Conservation (phyloP, 92 coral and sea anemone genomes). For the Parazoanthus darwini region DNA sequence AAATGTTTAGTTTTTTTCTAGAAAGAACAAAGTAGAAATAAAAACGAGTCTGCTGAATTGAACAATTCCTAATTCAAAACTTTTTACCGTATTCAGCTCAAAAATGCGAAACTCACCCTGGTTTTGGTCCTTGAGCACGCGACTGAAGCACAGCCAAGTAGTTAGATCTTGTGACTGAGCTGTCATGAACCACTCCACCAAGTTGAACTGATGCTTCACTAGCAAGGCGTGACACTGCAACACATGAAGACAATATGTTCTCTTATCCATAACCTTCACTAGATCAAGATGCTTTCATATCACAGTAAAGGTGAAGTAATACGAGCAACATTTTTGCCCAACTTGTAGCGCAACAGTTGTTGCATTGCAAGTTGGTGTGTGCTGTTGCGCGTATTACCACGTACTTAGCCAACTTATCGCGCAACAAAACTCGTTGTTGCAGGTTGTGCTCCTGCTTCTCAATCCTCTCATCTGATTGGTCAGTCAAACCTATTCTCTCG, state of each 20-base stretch:
- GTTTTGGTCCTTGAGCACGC: slow-evolving; percentile 61
- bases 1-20: not conserved
- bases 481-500: too few species aligned
- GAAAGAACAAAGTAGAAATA: not conserved
- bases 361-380: too few species aligned
- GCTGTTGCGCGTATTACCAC: too few species aligned
- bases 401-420: too few species aligned
- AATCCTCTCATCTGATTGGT: too few species aligned
- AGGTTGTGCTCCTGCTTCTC: too few species aligned
- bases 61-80: not conserved
- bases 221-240: slow-evolving; percentile 81
- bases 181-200: slow-evolving; percentile 89
- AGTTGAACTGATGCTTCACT: slow-evolving; percentile 65
- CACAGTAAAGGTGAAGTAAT: too few species aligned
- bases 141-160: slow-evolving; percentile 82
- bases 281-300: not conserved
- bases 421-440: too few species aligned
- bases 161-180: slow-evolving; percentile 80
- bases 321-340: too few species aligned
- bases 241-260: not conserved
- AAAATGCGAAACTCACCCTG: slow-evolving; percentile 49
- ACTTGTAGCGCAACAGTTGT: too few species aligned
- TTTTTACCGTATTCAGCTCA: not conserved
- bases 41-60: not conserved
- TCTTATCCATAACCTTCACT: not conserved